Base-by-base conservation (phyloP, 2,888 invertebrate species). In the Pollenia amentaria region DNA sequence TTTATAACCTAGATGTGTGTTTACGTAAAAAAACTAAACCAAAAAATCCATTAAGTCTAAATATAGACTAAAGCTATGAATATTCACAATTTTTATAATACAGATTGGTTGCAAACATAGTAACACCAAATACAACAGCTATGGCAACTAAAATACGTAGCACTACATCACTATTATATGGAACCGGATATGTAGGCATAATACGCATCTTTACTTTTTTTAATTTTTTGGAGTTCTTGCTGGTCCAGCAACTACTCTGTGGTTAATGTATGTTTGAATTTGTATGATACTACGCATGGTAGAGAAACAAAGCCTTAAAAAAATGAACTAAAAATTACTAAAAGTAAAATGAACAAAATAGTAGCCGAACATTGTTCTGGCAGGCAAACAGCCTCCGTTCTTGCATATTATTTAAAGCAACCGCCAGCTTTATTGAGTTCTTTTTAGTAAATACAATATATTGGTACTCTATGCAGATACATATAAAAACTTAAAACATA, bases 181-280 rank as follows among this genome's bases (percentile, higher is more conserved):
- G 89, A 90, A 92, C 92, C 92, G 92, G 92, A 92, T 92, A 92
- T 91, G 65, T 78, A 46, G 90, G 91, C 90, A 91, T 90, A 91
- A 90, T 91, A 90, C 90, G 84, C 88, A 82, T 84, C 86, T 70
- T 55, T 62, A 70, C 44, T 64, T 64, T 67, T 69, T 21, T 48
- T 55, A 44, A 9, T n/a, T 48, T 77, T 67, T 67, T 70, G 70
- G 29, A 53, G 42, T 38, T 77, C 40, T 77, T 55, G 62, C 64
- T 70, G 29, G 29, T 6, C 48, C 67, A 73, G 44, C 62, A 83
- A 55, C 46, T 51, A 21, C 65, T 69, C 70, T 55, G 65, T 16
- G 53, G 11, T 38, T 67, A 21, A 9, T 70, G 42, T 60, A n/a
- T 38, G 60, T 42, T 29, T 62, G 53, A 65, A 21, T 67, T 21